Conservation (phyloP, 1,140 invertebrate species). For the Octopus bimaculoides region DNA sequence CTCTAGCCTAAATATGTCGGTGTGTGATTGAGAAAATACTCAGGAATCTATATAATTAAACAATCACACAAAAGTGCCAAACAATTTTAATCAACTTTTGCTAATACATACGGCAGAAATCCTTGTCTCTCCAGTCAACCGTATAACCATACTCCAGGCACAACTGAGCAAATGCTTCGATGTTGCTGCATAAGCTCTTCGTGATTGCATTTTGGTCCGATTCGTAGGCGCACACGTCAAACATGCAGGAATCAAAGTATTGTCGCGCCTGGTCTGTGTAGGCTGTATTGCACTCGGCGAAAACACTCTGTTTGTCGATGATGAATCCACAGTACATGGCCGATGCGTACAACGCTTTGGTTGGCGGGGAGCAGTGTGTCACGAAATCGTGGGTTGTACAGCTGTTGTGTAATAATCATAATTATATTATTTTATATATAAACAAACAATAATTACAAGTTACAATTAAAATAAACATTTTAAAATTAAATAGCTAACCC, state of each 20-base stretch:
- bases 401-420: neutral
- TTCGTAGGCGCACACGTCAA: conserved; percentile 26
- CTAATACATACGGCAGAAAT: conserved; percentile 27
- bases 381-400: neutral
- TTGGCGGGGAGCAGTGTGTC: neutral
- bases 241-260: conserved; percentile 23
- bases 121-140: conserved; percentile 24
- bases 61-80: no score
- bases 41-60: no score
- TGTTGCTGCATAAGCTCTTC: conserved; percentile 18
- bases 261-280: conserved; percentile 14
- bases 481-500: no score
- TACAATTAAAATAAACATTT: no score
- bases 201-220: conserved; percentile 3
- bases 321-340: conserved; percentile 25
- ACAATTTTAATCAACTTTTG: no score
- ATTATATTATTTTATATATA: no score
- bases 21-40: no score
- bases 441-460: no score
- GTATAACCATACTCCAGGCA: conserved; percentile 24
- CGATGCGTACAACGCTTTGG: neutral
- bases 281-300: conserved; percentile 23
- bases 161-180: conserved; percentile 28
- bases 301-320: conserved; percentile 19
- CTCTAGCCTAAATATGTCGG: no score